Base-by-base conservation (phyloP, 2,888 invertebrate species). In the Nomada lathburiana region DNA sequence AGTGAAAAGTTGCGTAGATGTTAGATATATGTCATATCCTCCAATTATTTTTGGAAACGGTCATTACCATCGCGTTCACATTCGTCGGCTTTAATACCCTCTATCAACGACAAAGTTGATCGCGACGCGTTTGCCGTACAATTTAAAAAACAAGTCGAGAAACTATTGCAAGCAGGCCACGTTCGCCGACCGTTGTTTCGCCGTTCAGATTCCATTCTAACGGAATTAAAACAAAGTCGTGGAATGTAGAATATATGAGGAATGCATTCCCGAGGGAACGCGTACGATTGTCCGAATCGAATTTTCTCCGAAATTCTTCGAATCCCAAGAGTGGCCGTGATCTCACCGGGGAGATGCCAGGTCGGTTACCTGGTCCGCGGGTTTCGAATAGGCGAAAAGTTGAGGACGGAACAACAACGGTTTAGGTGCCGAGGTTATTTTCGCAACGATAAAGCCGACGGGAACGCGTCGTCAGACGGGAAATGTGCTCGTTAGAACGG, bases 401-500 rank as follows among this genome's bases (percentile, higher is more conserved):
- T 16, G 26, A 2, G 2, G 20, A 23, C 36, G 29, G 47, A 70
- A 60, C 47, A 60, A 70, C 36, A 70, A 47, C 70, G 11, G 10
- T 11, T 47, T 29, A 7, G 23, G 5, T 13, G 10, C 18, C 47
- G 23, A 10, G 80, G 65, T 67, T 67, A 80, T 67, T 80, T 80
- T 80, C 42, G 57, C 67, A 80, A 71, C 71, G 63, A 79, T 80
- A 42, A 80, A 80, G 71, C 68, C 59, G 74, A 52, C 80, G 79
- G 55, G 52, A 72, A 80, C 57, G 73, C 57, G 73, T 67, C 57
- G 71, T 64, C 53, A 71, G 80, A 74, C 80, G 80, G 80, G 80
- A 80, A 80, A 80, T 80, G 69, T 68, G 81, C 81, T 82, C 74
- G 81, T 82, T 82, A 82, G 81, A 82, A 81, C 75, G 16, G 82